Base-by-base conservation (phyloP, 53 echinoderm and acorn worm genomes). In the Echinarachnius parma region DNA sequence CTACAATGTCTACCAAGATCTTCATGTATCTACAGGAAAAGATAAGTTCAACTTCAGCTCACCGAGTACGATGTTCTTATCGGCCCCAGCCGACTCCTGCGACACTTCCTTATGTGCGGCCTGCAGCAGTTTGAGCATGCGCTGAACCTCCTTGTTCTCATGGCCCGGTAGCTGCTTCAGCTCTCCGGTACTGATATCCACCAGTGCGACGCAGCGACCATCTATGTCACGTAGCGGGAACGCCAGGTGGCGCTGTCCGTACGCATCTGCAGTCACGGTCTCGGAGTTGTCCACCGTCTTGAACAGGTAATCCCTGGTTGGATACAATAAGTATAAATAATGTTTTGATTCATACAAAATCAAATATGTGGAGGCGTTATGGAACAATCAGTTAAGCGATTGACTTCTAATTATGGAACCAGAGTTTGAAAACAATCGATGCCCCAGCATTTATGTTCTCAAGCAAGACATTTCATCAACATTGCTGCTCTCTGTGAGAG, bases 251-350 rank as follows among this genome's bases (percentile, higher is more conserved):
- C 96, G 87, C 80, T 89, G 91, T 20, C 96, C 96, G 52, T 96
- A 96, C 1, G 96, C 96, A 39, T 96, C 96, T 0, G 96, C 96
- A 3, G 96, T 82, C 18, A 96, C 74, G 0, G 96, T 96, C 78
- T 96, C 96, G 5, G 96, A 96, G 77, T 91, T 96, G 59, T 96
- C 96, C n/a, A 96, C 86, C 23, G 90, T 90, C 64, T 86, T 86
- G 86, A 96, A 96, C 5, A 96, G 82, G 83, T 96, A 96, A 59
- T 96, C 96, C 54, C 96, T 96, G 55, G 21, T 31, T 15, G 52
- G 48, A 26, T 30, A 59, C 27, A 20, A 56, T 33, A n/a, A n/a
- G n/a, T n/a, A n/a, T n/a, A n/a, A n/a, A n/a, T n/a, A n/a, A n/a
- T n/a, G n/a, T n/a, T n/a, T n/a, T n/a, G n/a, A n/a, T n/a, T n/a